Evolutionary conservation across 2,113 vertebrate species (phyloP).

Genomic region (Sterrhoptilus dennistouni): DNA sequence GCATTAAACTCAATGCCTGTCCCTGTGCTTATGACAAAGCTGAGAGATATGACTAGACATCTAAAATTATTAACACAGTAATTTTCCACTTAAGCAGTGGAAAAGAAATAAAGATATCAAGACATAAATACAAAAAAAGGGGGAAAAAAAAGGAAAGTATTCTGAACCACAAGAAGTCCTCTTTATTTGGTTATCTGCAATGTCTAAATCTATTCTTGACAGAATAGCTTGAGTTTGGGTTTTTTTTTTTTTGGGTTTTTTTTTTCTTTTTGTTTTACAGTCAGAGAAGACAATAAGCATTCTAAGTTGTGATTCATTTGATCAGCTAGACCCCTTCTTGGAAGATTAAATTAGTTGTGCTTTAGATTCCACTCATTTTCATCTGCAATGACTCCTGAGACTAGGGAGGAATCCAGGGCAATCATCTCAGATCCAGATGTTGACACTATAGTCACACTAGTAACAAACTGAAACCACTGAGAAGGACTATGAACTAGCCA

Average conservation of each 20-base stretch:
- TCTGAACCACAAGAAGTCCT: neutral
- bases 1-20: neutral
- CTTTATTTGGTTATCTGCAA: neutral
- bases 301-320: neutral
- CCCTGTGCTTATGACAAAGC: neutral
- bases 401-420: accelerated
- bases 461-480: neutral
- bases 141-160: neutral
- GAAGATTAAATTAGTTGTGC: neutral
- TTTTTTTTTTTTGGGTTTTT: too few species aligned
- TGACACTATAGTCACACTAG: neutral
- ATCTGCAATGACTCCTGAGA: neutral
- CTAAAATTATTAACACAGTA: neutral
- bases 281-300: neutral
- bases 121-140: neutral
- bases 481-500: neutral
- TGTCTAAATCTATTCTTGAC: neutral
- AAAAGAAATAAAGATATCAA: neutral
- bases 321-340: neutral
- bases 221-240: neutral
- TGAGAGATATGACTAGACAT: neutral
- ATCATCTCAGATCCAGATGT: neutral
- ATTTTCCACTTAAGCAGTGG: neutral
- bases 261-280: neutral
- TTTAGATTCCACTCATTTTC: neutral